Evolutionary conservation across 2,113 vertebrate species (phyloP).

Genomic region (Crotalus tigris): DNA sequence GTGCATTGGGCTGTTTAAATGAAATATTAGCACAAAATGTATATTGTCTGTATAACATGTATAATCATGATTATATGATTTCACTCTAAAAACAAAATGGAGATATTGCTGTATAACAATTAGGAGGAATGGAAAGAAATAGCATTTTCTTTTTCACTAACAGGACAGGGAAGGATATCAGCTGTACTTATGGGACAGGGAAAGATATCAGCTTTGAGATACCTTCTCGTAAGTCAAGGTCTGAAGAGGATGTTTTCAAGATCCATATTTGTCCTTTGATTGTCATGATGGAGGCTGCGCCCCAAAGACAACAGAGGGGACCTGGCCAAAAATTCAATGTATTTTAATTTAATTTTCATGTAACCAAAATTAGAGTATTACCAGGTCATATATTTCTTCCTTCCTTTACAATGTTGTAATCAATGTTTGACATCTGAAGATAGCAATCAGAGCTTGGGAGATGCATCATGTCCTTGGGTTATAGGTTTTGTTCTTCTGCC

Average conservation of each 20-base stretch:
- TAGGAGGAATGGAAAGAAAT: neutral
- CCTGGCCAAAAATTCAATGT: neutral
- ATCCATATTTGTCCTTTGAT: neutral
- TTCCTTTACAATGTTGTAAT: neutral
- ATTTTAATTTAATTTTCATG: neutral
- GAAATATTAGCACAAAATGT: neutral
- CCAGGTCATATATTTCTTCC: neutral
- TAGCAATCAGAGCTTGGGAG: neutral
- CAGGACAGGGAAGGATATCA: neutral
- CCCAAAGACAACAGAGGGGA: neutral
- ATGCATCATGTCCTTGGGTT: neutral
- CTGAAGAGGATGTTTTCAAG: neutral
- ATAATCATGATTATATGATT: neutral
- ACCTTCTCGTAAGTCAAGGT: neutral
- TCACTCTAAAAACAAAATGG: neutral
- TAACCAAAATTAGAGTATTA: neutral
- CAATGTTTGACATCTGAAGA: neutral
- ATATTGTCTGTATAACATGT: no score
- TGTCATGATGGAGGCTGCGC: neutral
- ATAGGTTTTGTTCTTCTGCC: neutral
- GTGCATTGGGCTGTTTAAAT: neutral
- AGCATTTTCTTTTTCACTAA: neutral
- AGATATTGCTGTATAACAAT: neutral
- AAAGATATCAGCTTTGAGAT: neutral
- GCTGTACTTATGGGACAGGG: neutral